These are phyloP conservation scores for Pelodytes ibericus DNA, from an alignment of 2,797 vertebrate species.

Conservation along the genomic window DNA sequence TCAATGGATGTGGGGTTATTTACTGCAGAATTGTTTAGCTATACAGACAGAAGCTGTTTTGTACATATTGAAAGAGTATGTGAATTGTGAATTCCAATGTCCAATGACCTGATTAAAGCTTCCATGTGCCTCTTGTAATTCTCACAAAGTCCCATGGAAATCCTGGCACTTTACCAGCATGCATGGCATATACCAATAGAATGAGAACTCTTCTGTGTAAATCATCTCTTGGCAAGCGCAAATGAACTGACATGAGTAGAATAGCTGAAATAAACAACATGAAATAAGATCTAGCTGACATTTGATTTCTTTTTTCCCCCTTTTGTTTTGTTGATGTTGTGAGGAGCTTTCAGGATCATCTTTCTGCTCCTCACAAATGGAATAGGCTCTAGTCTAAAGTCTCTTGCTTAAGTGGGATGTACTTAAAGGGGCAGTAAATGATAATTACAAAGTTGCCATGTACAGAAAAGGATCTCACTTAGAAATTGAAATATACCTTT, in stretches of 20 bases:
- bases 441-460: too few species aligned
- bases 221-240: slow-evolving; percentile 26
- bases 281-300: slow-evolving; percentile 41
- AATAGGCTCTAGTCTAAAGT: neutral
- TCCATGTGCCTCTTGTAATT: too few species aligned
- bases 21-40: too few species aligned
- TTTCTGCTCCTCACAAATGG: slow-evolving; percentile 5
- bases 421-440: too few species aligned
- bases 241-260: slow-evolving; percentile 35
- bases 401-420: neutral
- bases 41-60: too few species aligned
- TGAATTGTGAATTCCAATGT: too few species aligned
- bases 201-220: neutral
- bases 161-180: slow-evolving; percentile 1
- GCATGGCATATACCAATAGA: neutral
- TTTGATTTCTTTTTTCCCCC: slow-evolving; percentile 27
- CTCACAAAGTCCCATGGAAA: neutral
- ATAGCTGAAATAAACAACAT: slow-evolving; percentile 41
- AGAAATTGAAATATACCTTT: too few species aligned
- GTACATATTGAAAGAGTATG: too few species aligned
- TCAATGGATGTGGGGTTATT: too few species aligned
- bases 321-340: slow-evolving; percentile 22
- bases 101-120: too few species aligned
- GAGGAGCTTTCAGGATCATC: slow-evolving; percentile 1
- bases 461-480: too few species aligned